A percentile compares a stretch with the other conserved stretches of the same genome.
These are phyloP conservation scores for Sarcophaga bullata DNA, from an alignment of 1,140 invertebrate genomes.

Conservation along the genomic window DNA sequence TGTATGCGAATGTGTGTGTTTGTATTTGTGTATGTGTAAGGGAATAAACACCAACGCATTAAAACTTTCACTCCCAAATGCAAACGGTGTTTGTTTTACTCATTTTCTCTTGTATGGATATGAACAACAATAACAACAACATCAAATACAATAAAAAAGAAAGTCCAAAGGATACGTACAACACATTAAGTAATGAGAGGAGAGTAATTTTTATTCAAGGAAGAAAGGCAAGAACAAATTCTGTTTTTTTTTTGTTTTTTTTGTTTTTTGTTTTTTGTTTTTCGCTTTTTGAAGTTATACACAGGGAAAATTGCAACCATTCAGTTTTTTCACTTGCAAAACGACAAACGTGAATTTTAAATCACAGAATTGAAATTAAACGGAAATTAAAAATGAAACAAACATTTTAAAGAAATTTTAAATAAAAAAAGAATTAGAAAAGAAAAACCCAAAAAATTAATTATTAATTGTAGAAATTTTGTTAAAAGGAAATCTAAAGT, in stretches of 20 bases:
- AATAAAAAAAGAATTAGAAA: no score
- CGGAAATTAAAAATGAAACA: background rate
- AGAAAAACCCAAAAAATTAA: background rate
- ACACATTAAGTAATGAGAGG: conserved; percentile 12
- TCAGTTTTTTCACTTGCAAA: conserved; percentile 51
- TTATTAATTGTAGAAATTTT: background rate
- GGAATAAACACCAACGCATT: conserved; percentile 19
- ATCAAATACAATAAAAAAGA: conserved; percentile 45
- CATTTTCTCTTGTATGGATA: no score
- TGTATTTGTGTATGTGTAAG: no score
- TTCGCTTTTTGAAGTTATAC: conserved; percentile 53
- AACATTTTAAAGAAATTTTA: background rate
- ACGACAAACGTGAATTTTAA: conserved; percentile 44
- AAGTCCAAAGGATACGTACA: conserved; percentile 41
- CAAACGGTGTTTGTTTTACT: no score
- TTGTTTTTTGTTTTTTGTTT: no score
- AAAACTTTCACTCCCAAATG: background rate
- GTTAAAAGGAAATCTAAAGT: background rate
- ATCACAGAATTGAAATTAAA: background rate
- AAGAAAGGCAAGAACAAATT: conserved; percentile 1
- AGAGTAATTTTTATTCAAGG: conserved; percentile 22
- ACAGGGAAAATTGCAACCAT: conserved; percentile 61
- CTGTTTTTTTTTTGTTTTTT: background rate
- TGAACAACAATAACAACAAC: conserved; percentile 17
- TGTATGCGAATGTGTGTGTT: no score